phyloP scores from a whole-genome alignment of 2,113 vertebrate genomes.

The Gymnocephalus cernua region DNA sequence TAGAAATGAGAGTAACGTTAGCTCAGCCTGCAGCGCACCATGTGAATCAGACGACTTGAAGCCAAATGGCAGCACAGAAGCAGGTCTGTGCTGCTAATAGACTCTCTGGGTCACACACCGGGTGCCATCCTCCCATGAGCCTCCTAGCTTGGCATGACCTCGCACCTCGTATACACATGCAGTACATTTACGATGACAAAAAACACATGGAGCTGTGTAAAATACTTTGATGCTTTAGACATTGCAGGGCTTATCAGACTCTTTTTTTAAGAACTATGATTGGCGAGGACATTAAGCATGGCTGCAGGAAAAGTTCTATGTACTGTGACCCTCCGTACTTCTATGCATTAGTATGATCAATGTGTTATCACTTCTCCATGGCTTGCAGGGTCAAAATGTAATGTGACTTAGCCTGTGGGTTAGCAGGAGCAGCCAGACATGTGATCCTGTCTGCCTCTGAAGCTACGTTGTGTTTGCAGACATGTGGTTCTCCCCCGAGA shows the following conservation, averaged over 20 bases:
- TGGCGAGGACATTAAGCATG: conserved; percentile 2
- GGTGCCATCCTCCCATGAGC: conserved; percentile 18
- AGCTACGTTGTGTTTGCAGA: conserved; percentile 26
- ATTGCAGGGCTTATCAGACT: neutral
- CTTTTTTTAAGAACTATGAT: neutral
- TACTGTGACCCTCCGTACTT: conserved; percentile 10
- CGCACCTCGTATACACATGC: neutral
- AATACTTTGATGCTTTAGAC: neutral
- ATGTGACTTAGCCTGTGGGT: conserved; percentile 23
- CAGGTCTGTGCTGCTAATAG: conserved; percentile 12
- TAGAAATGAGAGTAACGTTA: neutral
- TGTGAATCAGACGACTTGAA: neutral
- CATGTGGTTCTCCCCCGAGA: conserved; percentile 8
- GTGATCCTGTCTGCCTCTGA: conserved; percentile 15
- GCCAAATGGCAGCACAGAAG: conserved; percentile 8
- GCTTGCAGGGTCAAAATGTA: conserved; percentile 5
- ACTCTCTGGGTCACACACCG: conserved; percentile 14
- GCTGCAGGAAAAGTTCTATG: conserved; percentile 17
- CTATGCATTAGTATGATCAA: conserved; percentile 25
- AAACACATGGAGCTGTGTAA: neutral
- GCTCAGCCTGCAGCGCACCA: neutral
- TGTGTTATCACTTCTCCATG: conserved; percentile 25
- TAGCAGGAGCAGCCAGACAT: conserved; percentile 4
- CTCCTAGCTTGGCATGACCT: conserved; percentile 5
- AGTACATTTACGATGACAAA: neutral